phyloP scores from a whole-genome alignment of 2,888 invertebrate genomes.

The Caenorhabditis sp. region DNA sequence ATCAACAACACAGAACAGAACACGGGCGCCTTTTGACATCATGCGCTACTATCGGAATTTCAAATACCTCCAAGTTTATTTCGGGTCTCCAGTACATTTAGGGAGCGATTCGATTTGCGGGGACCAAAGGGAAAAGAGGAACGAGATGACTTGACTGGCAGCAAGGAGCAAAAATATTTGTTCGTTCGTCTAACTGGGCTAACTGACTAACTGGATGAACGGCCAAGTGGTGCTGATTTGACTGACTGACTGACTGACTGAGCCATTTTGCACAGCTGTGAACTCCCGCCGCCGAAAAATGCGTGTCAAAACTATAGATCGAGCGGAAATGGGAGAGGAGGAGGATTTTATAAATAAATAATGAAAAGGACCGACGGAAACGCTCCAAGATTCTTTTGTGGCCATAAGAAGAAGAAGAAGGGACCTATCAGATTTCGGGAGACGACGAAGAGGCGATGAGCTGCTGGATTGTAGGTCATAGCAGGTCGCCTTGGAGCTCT shows the following conservation, averaged over 20 bases:
- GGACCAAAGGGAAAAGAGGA: neutral
- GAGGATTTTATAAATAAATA: slow-evolving; percentile 47
- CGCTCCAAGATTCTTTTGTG: slow-evolving; percentile 47
- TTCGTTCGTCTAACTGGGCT: too few relatives aligned
- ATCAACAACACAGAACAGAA: too few relatives aligned
- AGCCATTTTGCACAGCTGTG: slow-evolving; percentile 38
- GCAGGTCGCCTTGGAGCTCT: slow-evolving; percentile 4
- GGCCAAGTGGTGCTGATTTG: slow-evolving; percentile 2
- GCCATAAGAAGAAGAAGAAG: slow-evolving; percentile 22
- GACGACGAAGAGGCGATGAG: slow-evolving; percentile 28
- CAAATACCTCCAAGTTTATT: neutral
- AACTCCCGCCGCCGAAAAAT: slow-evolving; percentile 32
- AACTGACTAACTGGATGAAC: slow-evolving; percentile 13
- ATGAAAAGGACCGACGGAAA: slow-evolving; percentile 22
- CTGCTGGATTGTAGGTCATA: slow-evolving; percentile 9
- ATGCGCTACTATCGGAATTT: neutral
- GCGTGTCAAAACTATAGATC: slow-evolving; percentile 23
- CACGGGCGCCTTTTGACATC: too few relatives aligned
- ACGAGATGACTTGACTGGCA: neutral
- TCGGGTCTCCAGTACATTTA: neutral
- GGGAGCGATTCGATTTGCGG: neutral
- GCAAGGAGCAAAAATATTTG: slow-evolving; percentile 12
- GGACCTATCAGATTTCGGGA: slow-evolving; percentile 42
- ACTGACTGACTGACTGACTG: neutral
- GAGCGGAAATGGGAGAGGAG: slow-evolving; percentile 1